Conservation (phyloP, 2,888 invertebrate genomes). For the Microdon myrmicae region DNA sequence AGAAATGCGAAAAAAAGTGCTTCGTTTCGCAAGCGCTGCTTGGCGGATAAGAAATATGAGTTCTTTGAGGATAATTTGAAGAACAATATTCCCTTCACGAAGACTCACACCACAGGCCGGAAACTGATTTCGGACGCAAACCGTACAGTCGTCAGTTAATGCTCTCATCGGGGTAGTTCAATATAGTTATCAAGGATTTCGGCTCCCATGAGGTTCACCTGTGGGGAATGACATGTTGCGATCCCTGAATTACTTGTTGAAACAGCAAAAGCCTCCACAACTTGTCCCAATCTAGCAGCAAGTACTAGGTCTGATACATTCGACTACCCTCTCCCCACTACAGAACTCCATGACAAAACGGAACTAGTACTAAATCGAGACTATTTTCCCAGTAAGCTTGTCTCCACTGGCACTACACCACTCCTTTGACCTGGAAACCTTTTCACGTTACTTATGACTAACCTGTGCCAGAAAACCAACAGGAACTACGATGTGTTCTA, state of each 20-base stretch:
- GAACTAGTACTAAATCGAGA: slow-evolving; percentile 59
- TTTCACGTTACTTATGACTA: slow-evolving; percentile 64
- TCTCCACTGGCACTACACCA: slow-evolving; percentile 64
- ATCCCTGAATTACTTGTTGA: slow-evolving; percentile 60
- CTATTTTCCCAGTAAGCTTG: slow-evolving; percentile 60
- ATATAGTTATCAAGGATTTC: slow-evolving; percentile 58
- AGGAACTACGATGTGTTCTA: slow-evolving; percentile 65
- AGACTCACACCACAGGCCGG: slow-evolving; percentile 55
- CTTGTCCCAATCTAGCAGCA: slow-evolving; percentile 62
- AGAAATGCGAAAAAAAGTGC: slow-evolving; percentile 86
- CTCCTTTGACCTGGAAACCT: slow-evolving; percentile 65
- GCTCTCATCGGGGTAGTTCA: slow-evolving; percentile 20
- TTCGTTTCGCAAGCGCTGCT: slow-evolving; percentile 81
- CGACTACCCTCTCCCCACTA: slow-evolving; percentile 61
- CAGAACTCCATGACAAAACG: slow-evolving; percentile 63
- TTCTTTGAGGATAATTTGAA: slow-evolving; percentile 82
- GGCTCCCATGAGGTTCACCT: slow-evolving; percentile 56
- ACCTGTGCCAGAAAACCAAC: slow-evolving; percentile 64
- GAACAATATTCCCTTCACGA: slow-evolving; percentile 70
- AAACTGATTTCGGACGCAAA: slow-evolving; percentile 20
- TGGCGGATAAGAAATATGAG: slow-evolving; percentile 92
- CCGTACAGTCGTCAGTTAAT: slow-evolving; percentile 2
- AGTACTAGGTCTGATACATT: slow-evolving; percentile 61
- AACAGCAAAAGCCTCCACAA: slow-evolving; percentile 60
- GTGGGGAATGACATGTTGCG: slow-evolving; percentile 56